Base-by-base conservation (phyloP, 2,797 vertebrate genomes). In the Aphelocoma californica region DNA sequence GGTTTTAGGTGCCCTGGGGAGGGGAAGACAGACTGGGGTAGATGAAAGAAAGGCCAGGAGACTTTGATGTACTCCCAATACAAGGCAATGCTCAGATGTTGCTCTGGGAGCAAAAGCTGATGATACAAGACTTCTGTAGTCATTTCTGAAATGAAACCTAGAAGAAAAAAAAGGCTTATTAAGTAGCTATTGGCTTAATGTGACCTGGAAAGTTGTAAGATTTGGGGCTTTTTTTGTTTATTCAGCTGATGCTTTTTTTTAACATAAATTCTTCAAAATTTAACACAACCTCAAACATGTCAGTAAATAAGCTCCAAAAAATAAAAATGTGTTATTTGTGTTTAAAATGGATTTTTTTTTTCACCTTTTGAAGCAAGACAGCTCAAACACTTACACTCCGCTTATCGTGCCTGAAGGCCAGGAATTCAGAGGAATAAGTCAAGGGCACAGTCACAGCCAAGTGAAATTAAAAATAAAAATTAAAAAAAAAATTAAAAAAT, bases 391-490 rank as follows among this genome's bases (percentile, higher is more conserved):
- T 54, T 44, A 56, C 54, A 56, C n/a, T 65, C 44, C 48, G 51
- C 40, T 96, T 86, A 88, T 91, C 56, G 18, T n/a, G 86, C 87
- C 92, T 90, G 73, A 92, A 88, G 85, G 86, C 77, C 93, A 94
- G 53, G 62, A 94, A 94, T 92, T 83, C 90, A 88, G 40, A 86
- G 47, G 91, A 72, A 53, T 93, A 95, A 93, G 87, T 92, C 91
- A 95, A 95, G 87, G 92, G 87, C 91, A 91, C 32, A 69, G 75
- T 50, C 75, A 82, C 60, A 95, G 92, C 61, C 92, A 93, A 91
- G 29, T 60, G 56, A 88, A 96, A 90, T 71, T 81, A 32, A 92
- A 18, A 51, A 62, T 85, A 54, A 80, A 28, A 42, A 70, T 16
- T 34, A 34, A 34, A 34, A 70, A 18, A 48, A 7, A 7, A 7